Evolutionary conservation across 2,797 vertebrate species (phyloP), one percentile per base, ranked within the genome.

Genomic region (Argya squamiceps): DNA sequence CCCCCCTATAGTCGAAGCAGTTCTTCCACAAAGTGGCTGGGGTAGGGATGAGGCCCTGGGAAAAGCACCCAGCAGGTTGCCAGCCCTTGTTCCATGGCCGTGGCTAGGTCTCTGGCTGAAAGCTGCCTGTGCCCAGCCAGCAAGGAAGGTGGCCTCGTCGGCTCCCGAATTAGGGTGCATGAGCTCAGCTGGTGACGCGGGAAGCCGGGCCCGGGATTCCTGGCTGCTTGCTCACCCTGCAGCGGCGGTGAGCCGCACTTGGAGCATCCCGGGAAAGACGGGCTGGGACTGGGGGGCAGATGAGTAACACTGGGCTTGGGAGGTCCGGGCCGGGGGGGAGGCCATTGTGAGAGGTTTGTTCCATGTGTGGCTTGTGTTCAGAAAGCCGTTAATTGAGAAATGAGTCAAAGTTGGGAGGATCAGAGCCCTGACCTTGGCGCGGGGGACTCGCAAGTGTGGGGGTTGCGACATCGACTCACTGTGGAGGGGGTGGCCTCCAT

Each of bases 341-440:
- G 81, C 4, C 4, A 1, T 58, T 11, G 3, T 93, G 95, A 85
- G 82, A 86, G 67, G 67, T 95, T 94, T 96, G 90, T 96, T 95
- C 95, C 87, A 6, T 71, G 82, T 3, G 18, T 53, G 84, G 77
- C 81, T 92, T 7, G 6, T 0, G 0, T 63, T 85, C 5, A 24
- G 87, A 82, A 92, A 93, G 82, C 91, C 12, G 37, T 83, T 96
- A 77, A 88, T 70, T 89, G 91, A 92, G 91, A 94, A 89, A 93
- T 94, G 92, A 97, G 91, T 96, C 96, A 89, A 96, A 93, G 65
- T 75, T 88, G 60, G 53, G 91, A 69, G 91, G 79, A 64, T 76
- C 7, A 0, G 76, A 89, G 91, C 76, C 82, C 71, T 82, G 67
- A 68, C 76, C 43, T 88, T 84, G 84, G 19, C 55, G 29, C 0